Percentiles rank a stretch among this genome's conserved stretches.
phyloP scores from a whole-genome alignment of 2,888 invertebrate species.

The Pseudoips prasinana region DNA sequence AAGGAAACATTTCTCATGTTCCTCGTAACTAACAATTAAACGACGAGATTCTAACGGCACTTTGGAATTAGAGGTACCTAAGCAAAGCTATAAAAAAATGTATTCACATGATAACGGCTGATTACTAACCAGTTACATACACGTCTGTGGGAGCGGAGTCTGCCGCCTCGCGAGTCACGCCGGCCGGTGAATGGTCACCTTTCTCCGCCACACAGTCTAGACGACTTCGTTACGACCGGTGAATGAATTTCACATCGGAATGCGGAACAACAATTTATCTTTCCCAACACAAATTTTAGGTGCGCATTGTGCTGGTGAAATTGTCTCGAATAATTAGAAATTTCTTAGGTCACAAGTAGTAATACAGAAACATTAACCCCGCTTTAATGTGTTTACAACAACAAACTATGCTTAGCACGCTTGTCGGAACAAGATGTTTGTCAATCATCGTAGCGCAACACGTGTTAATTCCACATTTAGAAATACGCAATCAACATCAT shows the following conservation, averaged over 20 bases:
- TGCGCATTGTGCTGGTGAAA: constrained; percentile 59
- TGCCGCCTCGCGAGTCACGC: constrained; percentile 48
- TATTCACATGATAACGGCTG: constrained; percentile 29
- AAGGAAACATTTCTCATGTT: background rate
- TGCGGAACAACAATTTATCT: constrained; percentile 74
- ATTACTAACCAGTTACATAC: constrained; percentile 54
- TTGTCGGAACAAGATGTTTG: constrained; percentile 10
- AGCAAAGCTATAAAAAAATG: constrained; percentile 13
- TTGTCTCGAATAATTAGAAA: constrained; percentile 57
- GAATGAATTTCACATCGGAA: constrained; percentile 77
- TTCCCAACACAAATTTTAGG: constrained; percentile 55
- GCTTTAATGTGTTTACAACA: constrained; percentile 23
- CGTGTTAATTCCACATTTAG: constrained; percentile 2
- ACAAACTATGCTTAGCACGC: constrained; percentile 3
- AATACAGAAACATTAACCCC: constrained; percentile 24
- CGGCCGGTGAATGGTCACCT: constrained; percentile 78
- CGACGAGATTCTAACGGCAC: constrained; percentile 17
- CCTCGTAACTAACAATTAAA: too few species aligned
- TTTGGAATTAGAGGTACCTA: constrained; percentile 4
- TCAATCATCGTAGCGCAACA: constrained; percentile 6
- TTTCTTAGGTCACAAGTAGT: constrained; percentile 35
- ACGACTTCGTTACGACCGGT: constrained; percentile 70
- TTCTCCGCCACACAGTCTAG: constrained; percentile 80
- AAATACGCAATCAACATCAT: constrained; percentile 3
- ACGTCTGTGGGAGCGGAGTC: constrained; percentile 57